Percentiles rank a stretch among this genome's conserved stretches.
These are phyloP conservation scores for Xylota sylvarum DNA, from an alignment of 2,888 invertebrate genomes.

Conservation along the genomic window DNA sequence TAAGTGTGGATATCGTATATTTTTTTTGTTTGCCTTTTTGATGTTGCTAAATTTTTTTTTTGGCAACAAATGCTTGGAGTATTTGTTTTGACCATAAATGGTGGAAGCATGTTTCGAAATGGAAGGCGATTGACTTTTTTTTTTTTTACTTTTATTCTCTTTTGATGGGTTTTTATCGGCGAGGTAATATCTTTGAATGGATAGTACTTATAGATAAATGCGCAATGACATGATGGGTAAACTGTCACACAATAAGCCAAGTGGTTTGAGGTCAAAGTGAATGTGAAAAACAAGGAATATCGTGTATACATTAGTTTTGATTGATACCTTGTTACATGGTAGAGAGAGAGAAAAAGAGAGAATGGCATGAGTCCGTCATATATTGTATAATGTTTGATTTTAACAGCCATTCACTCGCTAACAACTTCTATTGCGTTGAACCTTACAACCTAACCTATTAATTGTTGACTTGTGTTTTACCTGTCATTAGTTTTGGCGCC, in stretches of 20 bases:
- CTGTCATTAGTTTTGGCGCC: slow-evolving; percentile 9
- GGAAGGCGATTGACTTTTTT: slow-evolving; percentile 5
- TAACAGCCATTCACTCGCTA: neutral
- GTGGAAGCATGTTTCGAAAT: slow-evolving; percentile 44
- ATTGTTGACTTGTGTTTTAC: neutral
- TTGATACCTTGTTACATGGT: neutral
- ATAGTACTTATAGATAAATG: slow-evolving; percentile 30
- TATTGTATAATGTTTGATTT: neutral
- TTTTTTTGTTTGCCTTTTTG: neutral
- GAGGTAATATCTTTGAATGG: slow-evolving; percentile 23
- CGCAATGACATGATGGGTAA: slow-evolving; percentile 6
- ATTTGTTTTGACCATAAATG: slow-evolving; percentile 63
- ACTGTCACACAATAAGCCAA: neutral
- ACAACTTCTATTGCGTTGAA: neutral
- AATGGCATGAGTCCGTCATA: neutral
- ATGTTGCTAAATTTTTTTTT: slow-evolving; percentile 7
- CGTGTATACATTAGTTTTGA: neutral
- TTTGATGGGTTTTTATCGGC: slow-evolving; percentile 24
- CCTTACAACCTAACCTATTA: slow-evolving; percentile 10
- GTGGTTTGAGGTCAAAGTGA: slow-evolving; percentile 22
- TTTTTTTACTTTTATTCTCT: neutral
- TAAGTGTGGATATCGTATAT: slow-evolving; percentile 26
- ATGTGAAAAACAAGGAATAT: neutral
- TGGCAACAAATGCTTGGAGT: slow-evolving; percentile 42
- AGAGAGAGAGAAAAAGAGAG: neutral